A percentile compares a stretch with the other conserved stretches of the same genome.
Conservation (phyloP, 2,797 vertebrate genomes). For the Buceros bicornis region DNA sequence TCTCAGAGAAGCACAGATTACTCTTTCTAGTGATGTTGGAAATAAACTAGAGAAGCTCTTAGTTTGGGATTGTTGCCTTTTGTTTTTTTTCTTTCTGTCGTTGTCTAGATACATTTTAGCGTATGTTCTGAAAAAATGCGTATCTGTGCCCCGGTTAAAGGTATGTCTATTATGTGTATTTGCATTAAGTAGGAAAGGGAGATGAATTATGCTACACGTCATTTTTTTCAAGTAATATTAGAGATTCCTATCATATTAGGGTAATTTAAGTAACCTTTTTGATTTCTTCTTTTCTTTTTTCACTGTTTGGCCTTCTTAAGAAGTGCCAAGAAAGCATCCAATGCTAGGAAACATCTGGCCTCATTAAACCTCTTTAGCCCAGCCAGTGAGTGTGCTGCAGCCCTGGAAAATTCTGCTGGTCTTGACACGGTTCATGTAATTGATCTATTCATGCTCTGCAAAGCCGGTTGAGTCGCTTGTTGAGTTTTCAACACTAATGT, state of each 20-base stretch:
- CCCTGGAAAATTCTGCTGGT: background rate
- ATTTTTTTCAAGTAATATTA: background rate
- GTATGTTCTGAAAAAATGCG: background rate
- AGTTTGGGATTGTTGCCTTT: background rate
- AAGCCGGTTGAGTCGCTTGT: background rate
- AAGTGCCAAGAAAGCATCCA: background rate
- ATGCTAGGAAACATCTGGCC: background rate
- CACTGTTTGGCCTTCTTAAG: background rate
- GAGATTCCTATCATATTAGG: background rate
- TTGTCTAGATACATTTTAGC: background rate
- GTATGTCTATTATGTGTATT: background rate
- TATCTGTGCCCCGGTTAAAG: background rate
- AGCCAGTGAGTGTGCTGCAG: background rate
- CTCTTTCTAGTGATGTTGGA: constrained; percentile 21
- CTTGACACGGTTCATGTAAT: background rate
- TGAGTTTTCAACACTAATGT: background rate
- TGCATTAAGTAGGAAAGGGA: background rate
- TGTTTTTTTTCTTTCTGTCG: background rate
- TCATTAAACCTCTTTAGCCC: background rate
- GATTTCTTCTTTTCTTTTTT: background rate
- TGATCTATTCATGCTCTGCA: background rate
- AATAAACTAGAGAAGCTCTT: background rate
- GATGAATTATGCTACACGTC: background rate
- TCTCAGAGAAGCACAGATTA: background rate
- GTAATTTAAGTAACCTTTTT: background rate